Conservation (phyloP, 2,113 vertebrate genomes). For the Thamnophis sirtalis region DNA sequence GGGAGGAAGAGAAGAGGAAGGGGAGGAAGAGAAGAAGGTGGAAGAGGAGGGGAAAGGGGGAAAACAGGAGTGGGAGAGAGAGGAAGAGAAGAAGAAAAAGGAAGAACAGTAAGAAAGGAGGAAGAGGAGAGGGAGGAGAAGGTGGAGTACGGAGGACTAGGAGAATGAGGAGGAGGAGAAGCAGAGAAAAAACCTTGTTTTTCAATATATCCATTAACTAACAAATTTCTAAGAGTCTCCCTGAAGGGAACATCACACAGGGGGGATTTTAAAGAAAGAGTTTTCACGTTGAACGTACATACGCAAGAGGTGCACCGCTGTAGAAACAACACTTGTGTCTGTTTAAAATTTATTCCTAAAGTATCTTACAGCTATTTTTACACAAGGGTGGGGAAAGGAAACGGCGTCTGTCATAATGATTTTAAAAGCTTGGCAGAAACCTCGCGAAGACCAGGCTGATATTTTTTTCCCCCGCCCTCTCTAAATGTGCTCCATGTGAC, state of each 20-base stretch:
- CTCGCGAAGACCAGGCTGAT: not conserved
- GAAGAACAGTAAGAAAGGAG: not conserved
- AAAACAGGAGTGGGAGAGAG: not conserved
- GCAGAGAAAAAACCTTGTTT: not conserved
- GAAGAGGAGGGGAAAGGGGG: not conserved
- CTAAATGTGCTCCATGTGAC: not conserved
- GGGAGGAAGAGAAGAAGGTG: no score
- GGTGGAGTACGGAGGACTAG: not conserved
- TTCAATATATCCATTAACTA: not conserved
- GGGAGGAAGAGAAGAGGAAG: not conserved
- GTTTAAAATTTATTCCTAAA: not conserved
- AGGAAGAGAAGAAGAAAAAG: not conserved
- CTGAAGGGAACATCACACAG: not conserved
- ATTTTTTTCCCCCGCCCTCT: not conserved
- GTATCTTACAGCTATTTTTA: not conserved
- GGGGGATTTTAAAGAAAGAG: not conserved
- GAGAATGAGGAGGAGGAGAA: not conserved
- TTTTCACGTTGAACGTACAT: not conserved
- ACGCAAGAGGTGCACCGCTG: not conserved
- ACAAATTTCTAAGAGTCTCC: not conserved
- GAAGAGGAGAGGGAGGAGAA: not conserved
- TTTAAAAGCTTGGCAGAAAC: not conserved
- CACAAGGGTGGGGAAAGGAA: not conserved
- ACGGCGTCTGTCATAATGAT: not conserved
- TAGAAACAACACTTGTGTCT: fast-evolving